phyloP scores from a whole-genome alignment of 2,113 vertebrate genomes.

The Cercocebus atys region DNA sequence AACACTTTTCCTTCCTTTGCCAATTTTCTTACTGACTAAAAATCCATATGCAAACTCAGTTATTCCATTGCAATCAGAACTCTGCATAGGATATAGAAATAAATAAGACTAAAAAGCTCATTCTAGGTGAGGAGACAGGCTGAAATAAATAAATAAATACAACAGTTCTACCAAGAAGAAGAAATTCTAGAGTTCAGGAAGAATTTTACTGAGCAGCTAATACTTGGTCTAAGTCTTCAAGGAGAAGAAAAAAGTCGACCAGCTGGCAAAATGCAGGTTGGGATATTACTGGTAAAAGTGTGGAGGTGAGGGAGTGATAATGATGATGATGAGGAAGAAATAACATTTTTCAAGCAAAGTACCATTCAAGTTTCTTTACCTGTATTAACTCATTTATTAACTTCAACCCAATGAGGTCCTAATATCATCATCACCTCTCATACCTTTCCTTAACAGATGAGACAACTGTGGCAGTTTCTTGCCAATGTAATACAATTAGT shows the following conservation, averaged over 20 bases:
- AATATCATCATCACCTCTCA: not conserved
- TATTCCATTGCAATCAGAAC: conserved; percentile 24
- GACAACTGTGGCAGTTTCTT: conserved; percentile 34
- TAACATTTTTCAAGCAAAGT: not conserved
- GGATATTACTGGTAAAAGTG: not conserved
- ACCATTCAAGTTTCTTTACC: not conserved
- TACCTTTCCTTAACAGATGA: not conserved
- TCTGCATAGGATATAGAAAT: not conserved
- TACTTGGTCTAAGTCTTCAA: not conserved
- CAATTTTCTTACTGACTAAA: not conserved
- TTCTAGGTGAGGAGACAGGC: not conserved
- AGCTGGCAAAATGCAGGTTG: not conserved
- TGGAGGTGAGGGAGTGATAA: not conserved
- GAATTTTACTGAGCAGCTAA: not conserved
- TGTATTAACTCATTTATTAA: conserved; percentile 7
- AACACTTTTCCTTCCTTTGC: not conserved
- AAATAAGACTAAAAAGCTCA: not conserved
- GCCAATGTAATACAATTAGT: not conserved
- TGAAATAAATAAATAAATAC: not conserved
- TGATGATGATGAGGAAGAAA: not conserved
- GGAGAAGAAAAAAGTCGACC: not conserved
- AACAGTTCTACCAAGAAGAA: not conserved
- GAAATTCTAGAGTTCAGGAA: not conserved
- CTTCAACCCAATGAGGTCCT: not conserved
- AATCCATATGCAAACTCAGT: not conserved